Percentiles rank a stretch among this genome's conserved stretches.
phyloP scores from a whole-genome alignment of 2,113 vertebrate genomes.

The Chionis minor region DNA sequence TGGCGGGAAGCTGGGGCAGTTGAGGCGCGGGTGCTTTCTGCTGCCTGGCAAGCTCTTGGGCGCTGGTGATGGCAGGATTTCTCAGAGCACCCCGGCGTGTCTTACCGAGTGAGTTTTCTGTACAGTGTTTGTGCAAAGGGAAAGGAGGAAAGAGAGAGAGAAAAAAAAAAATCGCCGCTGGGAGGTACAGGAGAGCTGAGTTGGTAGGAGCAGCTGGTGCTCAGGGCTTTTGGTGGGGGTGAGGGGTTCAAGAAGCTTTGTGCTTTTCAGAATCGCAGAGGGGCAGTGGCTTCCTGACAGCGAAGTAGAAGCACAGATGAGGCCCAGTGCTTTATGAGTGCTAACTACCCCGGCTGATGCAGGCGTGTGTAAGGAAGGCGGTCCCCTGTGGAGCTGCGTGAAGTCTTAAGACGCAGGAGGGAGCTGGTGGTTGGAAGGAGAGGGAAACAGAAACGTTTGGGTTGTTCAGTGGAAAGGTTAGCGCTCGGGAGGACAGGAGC shows the following conservation, averaged over 20 bases:
- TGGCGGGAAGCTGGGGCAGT: background rate
- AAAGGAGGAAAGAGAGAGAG: background rate
- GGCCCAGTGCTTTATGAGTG: background rate
- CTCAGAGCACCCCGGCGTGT: background rate
- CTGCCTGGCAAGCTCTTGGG: background rate
- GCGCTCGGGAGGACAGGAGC: background rate
- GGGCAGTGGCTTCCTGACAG: background rate
- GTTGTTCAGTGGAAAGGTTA: background rate
- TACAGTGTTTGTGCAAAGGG: background rate
- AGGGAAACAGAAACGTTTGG: too few relatives aligned
- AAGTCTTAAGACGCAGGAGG: too few relatives aligned
- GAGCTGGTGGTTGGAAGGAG: background rate
- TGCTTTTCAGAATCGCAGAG: background rate
- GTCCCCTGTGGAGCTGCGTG: accelerated
- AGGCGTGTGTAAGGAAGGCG: background rate
- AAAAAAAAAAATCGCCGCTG: background rate
- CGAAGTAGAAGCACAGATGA: background rate
- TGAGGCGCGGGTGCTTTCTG: background rate
- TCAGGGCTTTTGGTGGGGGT: background rate
- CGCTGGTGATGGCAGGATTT: background rate
- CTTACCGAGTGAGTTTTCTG: background rate
- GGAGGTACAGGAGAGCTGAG: background rate
- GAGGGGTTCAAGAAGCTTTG: background rate
- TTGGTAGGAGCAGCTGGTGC: background rate
- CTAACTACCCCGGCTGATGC: background rate